Evolutionary conservation across 2,113 vertebrate genomes (phyloP).

Genomic region (Zootoca vivipara): DNA sequence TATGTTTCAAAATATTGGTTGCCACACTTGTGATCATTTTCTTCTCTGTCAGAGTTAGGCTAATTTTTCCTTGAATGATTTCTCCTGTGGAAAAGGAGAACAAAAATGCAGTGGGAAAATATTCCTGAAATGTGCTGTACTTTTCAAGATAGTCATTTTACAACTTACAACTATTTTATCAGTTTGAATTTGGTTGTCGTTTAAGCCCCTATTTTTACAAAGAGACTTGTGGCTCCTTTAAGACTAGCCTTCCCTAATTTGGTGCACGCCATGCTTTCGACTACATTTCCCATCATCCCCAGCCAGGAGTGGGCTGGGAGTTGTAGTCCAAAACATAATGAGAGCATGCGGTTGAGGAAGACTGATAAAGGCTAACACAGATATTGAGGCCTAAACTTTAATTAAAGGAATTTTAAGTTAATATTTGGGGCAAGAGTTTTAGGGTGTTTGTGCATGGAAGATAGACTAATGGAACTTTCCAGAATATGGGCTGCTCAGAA

Average conservation of each 20-base stretch:
- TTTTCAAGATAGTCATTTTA: neutral
- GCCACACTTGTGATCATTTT: neutral
- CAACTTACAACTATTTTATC: neutral
- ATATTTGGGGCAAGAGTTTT: neutral
- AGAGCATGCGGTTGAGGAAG: no score
- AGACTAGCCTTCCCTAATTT: no score
- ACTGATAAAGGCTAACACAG: neutral
- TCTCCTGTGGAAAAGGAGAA: neutral
- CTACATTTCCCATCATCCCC: no score
- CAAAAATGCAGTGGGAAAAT: neutral
- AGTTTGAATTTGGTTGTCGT: neutral
- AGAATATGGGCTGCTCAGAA: conserved; percentile 16
- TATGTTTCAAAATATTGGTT: neutral
- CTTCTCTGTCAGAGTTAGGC: neutral
- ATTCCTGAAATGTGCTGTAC: neutral
- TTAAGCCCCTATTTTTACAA: neutral
- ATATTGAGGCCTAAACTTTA: neutral
- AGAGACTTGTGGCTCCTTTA: neutral
- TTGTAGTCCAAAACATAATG: no score
- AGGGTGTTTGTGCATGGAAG: neutral
- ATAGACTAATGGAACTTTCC: neutral
- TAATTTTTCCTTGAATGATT: neutral
- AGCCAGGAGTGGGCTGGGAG: no score
- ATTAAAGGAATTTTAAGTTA: neutral
- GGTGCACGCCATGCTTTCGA: no score